These are phyloP conservation scores for Tenebrio molitor DNA, from an alignment of 1,140 invertebrate genomes.

Conservation along the genomic window DNA sequence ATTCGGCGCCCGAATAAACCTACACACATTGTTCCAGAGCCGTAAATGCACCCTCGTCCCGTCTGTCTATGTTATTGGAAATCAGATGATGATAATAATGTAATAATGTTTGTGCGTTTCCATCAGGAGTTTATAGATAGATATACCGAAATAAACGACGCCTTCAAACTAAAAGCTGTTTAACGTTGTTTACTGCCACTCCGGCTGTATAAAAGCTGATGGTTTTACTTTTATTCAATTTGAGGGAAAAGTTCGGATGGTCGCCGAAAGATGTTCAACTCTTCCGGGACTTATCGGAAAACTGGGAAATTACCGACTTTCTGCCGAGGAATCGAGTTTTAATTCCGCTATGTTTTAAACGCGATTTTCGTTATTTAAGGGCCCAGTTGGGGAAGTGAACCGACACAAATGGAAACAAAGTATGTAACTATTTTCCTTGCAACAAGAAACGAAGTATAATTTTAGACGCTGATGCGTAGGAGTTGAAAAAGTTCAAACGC, in stretches of 20 bases:
- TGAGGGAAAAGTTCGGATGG: conserved; percentile 13
- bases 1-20: conserved; percentile 23
- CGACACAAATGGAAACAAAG: too few relatives aligned
- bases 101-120: conserved; percentile 40
- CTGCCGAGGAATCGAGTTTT: neutral
- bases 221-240: conserved; percentile 40
- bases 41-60: neutral
- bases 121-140: conserved; percentile 38
- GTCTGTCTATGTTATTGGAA: conserved; percentile 15
- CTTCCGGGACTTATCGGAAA: conserved; percentile 2
- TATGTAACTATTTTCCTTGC: too few relatives aligned
- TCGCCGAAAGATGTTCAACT: conserved; percentile 4
- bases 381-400: too few relatives aligned
- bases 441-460: too few relatives aligned
- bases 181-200: conserved; percentile 38
- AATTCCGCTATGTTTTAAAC: conserved; percentile 9
- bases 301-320: conserved; percentile 18
- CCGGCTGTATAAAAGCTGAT: conserved; percentile 25
- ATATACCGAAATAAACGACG: conserved; percentile 28
- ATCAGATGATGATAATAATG: conserved; percentile 37
- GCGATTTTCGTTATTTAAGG: conserved; percentile 1
- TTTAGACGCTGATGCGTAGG: too few relatives aligned
- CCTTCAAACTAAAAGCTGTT: conserved; percentile 34
- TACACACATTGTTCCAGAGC: conserved; percentile 24
- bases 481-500: too few relatives aligned